Base-by-base conservation (phyloP, 2,888 invertebrate species). In the Erebia aethiops region DNA sequence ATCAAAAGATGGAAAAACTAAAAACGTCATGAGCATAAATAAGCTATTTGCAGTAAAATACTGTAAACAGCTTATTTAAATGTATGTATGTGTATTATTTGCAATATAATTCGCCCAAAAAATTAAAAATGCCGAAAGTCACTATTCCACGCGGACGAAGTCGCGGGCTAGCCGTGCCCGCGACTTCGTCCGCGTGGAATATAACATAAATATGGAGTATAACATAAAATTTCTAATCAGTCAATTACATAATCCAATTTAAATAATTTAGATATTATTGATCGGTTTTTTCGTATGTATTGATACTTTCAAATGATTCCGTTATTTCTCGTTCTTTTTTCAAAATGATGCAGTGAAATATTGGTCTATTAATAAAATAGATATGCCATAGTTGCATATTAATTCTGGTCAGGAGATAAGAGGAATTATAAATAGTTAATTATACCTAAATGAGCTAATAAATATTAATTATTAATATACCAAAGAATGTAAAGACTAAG, bases 401-500 rank as follows among this genome's bases (percentile, higher is more conserved):
- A 83, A 82, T 86, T 83, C 80, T 76, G 84, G 83, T 84, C 84
- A 77, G 74, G 83, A 83, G 84, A 67, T 60, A 71, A 67, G 67
- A 61, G 87, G 85, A 89, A 90, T 57, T 90, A 88, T 87, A 87
- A 84, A 85, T 82, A 87, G 82, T 78, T 82, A 83, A 85, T 72
- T 84, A 82, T 86, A 88, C 84, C 84, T 85, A 87, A 90, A 89
- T 81, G 91, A 92, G 91, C 91, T 92, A 86, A 88, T 46, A 46
- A 62, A 83, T 46, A 21, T 51, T 14, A 83, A 83, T 46, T 11
- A 46, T 46, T 46, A 83, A 81, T 90, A 87, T 87, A 91, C 92
- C 93, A 92, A 92, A 92, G 88, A 91, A 86, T 92, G 92, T 92
- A 90, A 91, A 92, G 88, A 91, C 85, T 89, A 91, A 90, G 87